Percentiles rank a stretch among this genome's conserved stretches.
These are phyloP conservation scores for Pitta sordida DNA, from an alignment of 2,113 vertebrate species.

Conservation along the genomic window DNA sequence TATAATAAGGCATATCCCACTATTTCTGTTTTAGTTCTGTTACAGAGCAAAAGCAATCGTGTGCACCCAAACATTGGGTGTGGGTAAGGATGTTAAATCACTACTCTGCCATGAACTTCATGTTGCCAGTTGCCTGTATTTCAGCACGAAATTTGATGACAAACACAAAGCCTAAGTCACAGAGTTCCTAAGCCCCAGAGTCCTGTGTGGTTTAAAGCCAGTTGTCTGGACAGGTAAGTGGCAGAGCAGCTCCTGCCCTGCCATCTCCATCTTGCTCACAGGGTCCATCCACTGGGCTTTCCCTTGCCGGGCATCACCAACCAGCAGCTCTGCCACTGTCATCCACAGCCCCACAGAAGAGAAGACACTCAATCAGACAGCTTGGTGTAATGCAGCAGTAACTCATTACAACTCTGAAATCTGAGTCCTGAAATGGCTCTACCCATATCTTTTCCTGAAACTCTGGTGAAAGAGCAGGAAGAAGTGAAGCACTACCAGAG, in stretches of 20 bases:
- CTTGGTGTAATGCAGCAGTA: neutral
- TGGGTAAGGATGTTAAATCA: neutral
- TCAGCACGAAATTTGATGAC: neutral
- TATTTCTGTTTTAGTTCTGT: neutral
- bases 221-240: neutral
- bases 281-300: too few relatives aligned
- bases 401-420: neutral
- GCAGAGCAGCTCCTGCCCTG: too few relatives aligned
- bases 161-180: neutral
- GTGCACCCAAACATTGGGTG: too few relatives aligned
- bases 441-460: neutral
- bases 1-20: neutral
- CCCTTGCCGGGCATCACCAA: neutral
- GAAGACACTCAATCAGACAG: neutral
- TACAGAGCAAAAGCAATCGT: neutral
- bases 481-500: neutral
- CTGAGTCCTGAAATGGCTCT: neutral
- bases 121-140: neutral
- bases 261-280: fast-evolving
- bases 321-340: too few relatives aligned
- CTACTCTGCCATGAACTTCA: neutral
- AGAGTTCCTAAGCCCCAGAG: neutral
- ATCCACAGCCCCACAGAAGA: neutral
- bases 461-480: neutral
- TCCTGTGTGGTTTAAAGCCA: neutral